These are phyloP conservation scores for Hypercompe scribonia DNA, from an alignment of 2,888 invertebrate species.

Conservation along the genomic window DNA sequence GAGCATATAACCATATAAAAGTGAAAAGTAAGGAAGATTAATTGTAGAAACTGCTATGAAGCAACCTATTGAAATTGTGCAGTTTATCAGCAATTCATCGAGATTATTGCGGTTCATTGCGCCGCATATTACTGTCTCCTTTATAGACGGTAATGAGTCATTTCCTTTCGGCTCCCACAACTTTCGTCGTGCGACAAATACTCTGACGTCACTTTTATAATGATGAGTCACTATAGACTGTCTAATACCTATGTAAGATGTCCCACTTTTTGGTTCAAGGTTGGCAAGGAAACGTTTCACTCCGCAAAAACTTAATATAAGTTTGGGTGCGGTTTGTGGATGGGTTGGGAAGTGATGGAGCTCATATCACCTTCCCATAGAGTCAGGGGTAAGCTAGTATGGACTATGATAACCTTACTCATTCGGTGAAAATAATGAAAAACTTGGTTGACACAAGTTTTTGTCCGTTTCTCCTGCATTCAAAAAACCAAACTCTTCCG, in stretches of 20 bases:
- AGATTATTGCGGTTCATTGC: neutral
- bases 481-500: too few species aligned
- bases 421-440: neutral
- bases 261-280: neutral
- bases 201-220: slow-evolving; percentile 21
- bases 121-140: slow-evolving; percentile 8
- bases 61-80: neutral
- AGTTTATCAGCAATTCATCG: slow-evolving; percentile 10
- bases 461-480: too few species aligned
- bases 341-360: neutral
- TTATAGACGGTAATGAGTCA: slow-evolving; percentile 22
- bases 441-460: too few species aligned
- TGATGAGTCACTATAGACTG: slow-evolving; percentile 9
- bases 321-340: neutral
- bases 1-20: neutral
- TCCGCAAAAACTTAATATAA: neutral
- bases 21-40: neutral
- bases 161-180: slow-evolving; percentile 22
- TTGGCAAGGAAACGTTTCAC: neutral
- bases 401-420: neutral
- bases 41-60: neutral
- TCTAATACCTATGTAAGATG: neutral
- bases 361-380: neutral
- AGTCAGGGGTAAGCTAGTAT: neutral
- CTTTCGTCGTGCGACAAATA: slow-evolving; percentile 8